These are phyloP conservation scores for Diarsia rubi DNA, from an alignment of 2,888 invertebrate genomes.

Conservation along the genomic window DNA sequence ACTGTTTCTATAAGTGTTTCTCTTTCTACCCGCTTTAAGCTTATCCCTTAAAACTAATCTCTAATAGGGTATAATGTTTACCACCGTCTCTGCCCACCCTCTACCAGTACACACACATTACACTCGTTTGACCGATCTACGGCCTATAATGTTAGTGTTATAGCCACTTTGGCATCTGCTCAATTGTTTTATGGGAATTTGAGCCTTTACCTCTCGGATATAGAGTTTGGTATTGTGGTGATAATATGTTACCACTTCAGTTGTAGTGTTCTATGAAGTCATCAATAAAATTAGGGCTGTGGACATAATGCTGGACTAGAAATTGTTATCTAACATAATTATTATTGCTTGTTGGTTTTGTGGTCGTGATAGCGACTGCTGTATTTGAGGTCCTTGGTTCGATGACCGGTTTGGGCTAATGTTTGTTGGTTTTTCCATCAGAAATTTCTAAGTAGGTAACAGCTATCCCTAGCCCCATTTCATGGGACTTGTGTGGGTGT, in stretches of 20 bases:
- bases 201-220: constrained; percentile 3
- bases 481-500: too few species aligned
- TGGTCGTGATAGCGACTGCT: too few species aligned
- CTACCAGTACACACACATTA: constrained; percentile 57
- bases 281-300: constrained; percentile 21
- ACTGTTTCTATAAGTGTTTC: too few species aligned
- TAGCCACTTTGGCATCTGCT: constrained; percentile 44
- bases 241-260: constrained; percentile 3
- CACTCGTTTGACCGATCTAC: constrained; percentile 66
- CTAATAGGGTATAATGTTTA: constrained; percentile 65
- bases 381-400: too few species aligned
- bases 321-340: not conserved
- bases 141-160: constrained; percentile 56
- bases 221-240: constrained; percentile 23
- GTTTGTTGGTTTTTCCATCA: too few species aligned
- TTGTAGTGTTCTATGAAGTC: constrained; percentile 29
- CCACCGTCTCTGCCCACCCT: constrained; percentile 41
- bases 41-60: constrained; percentile 23
- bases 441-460: too few species aligned
- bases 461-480: too few species aligned
- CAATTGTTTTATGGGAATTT: constrained; percentile 30
- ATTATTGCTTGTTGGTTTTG: too few species aligned
- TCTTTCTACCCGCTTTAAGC: constrained; percentile 18
- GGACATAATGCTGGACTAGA: not conserved
- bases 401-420: too few species aligned